Conservation (phyloP, 2,113 vertebrate species). For the Scortum barcoo region DNA sequence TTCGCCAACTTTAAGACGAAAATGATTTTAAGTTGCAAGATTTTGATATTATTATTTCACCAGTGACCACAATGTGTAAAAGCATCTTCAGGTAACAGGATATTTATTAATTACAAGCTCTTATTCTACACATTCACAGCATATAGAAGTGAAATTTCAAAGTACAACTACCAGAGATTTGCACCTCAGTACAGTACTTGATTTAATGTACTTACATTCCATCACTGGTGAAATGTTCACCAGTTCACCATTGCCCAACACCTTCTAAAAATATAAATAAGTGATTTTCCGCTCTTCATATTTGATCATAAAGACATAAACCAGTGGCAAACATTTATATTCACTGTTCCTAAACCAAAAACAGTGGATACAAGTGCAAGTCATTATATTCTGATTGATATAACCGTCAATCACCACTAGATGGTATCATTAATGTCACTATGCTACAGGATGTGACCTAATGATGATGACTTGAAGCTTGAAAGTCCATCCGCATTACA, state of each 20-base stretch:
- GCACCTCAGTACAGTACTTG: not conserved
- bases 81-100: conserved; percentile 16
- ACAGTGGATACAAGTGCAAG: not conserved
- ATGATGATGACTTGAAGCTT: conserved; percentile 5
- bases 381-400: conserved; percentile 3
- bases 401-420: conserved; percentile 67
- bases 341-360: conserved; percentile 10
- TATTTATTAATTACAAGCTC: conserved; percentile 24
- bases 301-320: not conserved
- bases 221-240: not conserved
- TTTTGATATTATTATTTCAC: conserved; percentile 24
- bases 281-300: not conserved
- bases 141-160: not conserved
- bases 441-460: conserved; percentile 8
- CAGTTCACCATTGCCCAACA: not conserved
- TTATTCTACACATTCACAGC: conserved; percentile 13
- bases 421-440: conserved; percentile 57
- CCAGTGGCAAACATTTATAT: not conserved
- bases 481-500: not conserved
- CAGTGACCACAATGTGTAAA: conserved; percentile 4
- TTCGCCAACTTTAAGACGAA: conserved; percentile 26
- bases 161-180: not conserved
- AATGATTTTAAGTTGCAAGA: conserved; percentile 8
- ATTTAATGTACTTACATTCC: not conserved
- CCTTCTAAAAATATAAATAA: not conserved